phyloP scores from a whole-genome alignment of 2,113 vertebrate genomes.

The Numida meleagris region DNA sequence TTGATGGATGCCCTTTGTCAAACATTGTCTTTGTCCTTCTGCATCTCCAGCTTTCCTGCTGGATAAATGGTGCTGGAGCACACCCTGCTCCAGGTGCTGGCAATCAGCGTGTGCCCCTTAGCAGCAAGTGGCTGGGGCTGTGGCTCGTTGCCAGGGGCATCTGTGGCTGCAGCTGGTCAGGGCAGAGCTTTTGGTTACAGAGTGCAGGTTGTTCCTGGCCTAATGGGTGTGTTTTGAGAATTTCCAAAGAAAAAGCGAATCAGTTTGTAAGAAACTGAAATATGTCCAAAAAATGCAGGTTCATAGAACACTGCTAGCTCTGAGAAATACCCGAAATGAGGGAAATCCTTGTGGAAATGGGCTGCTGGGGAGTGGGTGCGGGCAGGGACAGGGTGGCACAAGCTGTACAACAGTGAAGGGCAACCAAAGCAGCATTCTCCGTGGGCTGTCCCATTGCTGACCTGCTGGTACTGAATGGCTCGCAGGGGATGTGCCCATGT shows the following conservation, averaged over 20 bases:
- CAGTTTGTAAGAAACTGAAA: neutral
- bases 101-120: neutral
- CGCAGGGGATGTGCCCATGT: rapidly evolving
- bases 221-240: neutral
- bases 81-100: neutral
- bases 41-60: neutral
- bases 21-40: neutral
- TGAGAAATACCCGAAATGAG: neutral
- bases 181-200: neutral
- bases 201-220: neutral
- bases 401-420: neutral
- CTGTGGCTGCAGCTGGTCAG: neutral
- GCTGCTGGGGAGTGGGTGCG: neutral
- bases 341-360: neutral
- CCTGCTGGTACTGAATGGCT: neutral
- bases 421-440: neutral
- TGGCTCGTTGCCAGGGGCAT: neutral
- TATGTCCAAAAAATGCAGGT: neutral
- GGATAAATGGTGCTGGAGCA: neutral
- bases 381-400: neutral
- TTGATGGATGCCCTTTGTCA: neutral
- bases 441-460: neutral
- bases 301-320: neutral
- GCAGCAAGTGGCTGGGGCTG: neutral
- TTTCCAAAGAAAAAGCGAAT: neutral